Conservation (phyloP, 2,113 vertebrate genomes). For the Trichechus manatus region DNA sequence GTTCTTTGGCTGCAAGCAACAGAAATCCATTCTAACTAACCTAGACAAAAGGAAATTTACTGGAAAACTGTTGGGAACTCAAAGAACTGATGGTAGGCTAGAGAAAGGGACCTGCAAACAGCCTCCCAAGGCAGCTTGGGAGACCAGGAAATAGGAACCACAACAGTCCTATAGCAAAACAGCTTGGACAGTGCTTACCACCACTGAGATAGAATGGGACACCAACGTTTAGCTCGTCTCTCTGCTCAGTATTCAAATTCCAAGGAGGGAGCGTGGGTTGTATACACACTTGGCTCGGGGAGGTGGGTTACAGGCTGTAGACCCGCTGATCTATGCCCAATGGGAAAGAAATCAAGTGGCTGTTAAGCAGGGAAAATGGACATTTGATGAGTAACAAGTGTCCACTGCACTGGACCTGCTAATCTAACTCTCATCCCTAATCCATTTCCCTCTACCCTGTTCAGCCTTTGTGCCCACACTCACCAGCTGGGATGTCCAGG, state of each 20-base stretch:
- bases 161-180: neutral
- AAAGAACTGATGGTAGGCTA: neutral
- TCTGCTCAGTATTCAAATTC: neutral
- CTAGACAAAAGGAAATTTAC: neutral
- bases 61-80: neutral
- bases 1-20: neutral
- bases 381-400: neutral
- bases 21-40: neutral
- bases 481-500: neutral
- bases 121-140: neutral
- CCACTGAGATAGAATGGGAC: fast-evolving
- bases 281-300: neutral
- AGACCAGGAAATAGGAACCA: neutral
- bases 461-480: neutral
- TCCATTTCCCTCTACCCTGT: neutral
- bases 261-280: too few species aligned
- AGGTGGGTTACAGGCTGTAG: fast-evolving
- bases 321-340: neutral
- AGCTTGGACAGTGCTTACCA: too few species aligned
- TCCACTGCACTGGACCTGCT: fast-evolving
- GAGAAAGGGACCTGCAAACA: neutral
- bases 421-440: neutral
- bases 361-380: neutral
- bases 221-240: neutral
- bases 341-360: neutral